Evolutionary conservation across 2,113 vertebrate genomes (phyloP).

Genomic region (Indicator indicator): DNA sequence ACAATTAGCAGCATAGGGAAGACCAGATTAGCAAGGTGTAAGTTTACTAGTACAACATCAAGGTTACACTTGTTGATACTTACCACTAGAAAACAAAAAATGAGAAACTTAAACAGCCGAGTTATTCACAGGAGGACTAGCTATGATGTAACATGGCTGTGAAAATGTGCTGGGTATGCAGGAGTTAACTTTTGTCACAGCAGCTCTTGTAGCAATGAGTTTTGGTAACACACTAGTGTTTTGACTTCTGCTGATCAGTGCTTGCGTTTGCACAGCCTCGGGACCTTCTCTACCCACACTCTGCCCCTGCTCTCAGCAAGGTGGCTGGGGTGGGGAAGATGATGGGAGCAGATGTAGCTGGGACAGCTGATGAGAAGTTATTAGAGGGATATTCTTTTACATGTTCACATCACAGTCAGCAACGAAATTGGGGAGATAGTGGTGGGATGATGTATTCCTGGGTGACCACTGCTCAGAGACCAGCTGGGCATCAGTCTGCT

Average conservation of each 20-base stretch:
- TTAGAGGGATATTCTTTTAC: not conserved
- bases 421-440: not conserved
- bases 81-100: not conserved
- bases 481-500: accelerated
- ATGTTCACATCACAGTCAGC: accelerated
- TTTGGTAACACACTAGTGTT: not conserved
- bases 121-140: not conserved
- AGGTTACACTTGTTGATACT: not conserved
- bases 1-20: not conserved
- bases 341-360: not conserved
- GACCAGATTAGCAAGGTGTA: accelerated
- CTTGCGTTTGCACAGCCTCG: not conserved
- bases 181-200: not conserved
- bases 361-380: accelerated
- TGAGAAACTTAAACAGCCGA: not conserved
- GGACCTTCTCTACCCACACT: not conserved
- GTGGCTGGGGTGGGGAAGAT: not conserved
- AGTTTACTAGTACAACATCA: not conserved
- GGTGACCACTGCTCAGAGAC: not conserved
- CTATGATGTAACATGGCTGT: accelerated
- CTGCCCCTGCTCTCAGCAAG: accelerated
- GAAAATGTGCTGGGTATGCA: not conserved
- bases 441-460: not conserved
- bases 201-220: not conserved
- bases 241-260: not conserved